Evolutionary conservation across 2,797 vertebrate genomes (phyloP).

Genomic region (Gorsachius magnificus): DNA sequence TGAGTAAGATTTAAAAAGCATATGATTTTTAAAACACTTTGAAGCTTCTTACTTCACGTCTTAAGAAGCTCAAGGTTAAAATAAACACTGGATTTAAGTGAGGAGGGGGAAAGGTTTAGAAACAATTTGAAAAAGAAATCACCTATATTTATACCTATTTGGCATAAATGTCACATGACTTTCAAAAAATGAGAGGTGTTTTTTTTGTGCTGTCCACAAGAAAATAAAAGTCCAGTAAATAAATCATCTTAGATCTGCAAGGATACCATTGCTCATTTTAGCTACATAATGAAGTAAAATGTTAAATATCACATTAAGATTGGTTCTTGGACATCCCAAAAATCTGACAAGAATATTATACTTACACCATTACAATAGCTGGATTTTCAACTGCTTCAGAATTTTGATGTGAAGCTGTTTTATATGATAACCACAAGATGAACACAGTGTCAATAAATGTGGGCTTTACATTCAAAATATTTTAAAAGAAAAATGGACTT

Average conservation of each 20-base stretch:
- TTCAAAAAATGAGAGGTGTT: conserved; percentile 35
- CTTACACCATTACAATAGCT: rapidly evolving
- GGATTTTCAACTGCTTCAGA: not conserved
- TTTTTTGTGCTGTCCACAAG: not conserved
- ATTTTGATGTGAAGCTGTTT: not conserved
- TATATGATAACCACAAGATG: not conserved
- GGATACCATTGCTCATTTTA: not conserved
- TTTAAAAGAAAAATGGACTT: not conserved
- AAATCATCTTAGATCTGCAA: not conserved
- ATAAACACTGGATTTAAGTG: conserved; percentile 66
- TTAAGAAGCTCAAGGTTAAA: conserved; percentile 71
- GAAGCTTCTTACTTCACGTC: conserved; percentile 63
- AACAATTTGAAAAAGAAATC: conserved; percentile 61
- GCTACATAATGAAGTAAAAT: not conserved
- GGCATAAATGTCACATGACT: conserved; percentile 46
- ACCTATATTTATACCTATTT: conserved; percentile 44
- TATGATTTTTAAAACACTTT: conserved; percentile 70
- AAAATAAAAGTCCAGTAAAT: not conserved
- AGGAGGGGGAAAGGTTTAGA: conserved; percentile 41
- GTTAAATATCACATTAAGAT: not conserved
- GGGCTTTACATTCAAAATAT: not conserved
- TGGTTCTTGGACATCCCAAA: not conserved
- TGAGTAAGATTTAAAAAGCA: conserved; percentile 69
- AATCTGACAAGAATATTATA: not conserved
- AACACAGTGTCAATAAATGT: not conserved